phyloP scores from a whole-genome alignment of 2,113 vertebrate genomes.

The Manacus vitellinus region DNA sequence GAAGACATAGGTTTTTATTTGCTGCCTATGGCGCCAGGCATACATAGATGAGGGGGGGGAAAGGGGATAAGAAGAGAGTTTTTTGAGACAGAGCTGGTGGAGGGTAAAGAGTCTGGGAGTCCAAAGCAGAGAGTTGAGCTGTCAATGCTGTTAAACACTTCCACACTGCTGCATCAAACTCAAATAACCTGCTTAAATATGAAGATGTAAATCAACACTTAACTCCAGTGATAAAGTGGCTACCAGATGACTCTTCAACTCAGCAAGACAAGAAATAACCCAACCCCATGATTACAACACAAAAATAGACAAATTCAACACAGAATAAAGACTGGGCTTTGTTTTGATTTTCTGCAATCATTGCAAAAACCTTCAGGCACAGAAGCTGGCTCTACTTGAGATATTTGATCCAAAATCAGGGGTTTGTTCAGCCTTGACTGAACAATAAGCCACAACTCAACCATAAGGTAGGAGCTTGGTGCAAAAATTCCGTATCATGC shows the following conservation, averaged over 20 bases:
- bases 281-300: background rate
- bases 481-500: background rate
- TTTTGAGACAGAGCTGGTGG: background rate
- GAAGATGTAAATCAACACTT: background rate
- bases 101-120: background rate
- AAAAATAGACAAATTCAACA: background rate
- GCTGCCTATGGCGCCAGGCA: background rate
- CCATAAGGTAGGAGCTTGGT: background rate
- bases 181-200: background rate
- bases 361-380: background rate
- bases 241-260: background rate
- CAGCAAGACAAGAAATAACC: background rate
- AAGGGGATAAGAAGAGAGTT: background rate
- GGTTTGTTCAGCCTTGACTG: background rate
- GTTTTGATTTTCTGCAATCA: background rate
- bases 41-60: fast-evolving
- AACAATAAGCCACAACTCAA: background rate
- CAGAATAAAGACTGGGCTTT: background rate
- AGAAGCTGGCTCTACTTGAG: background rate
- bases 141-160: background rate
- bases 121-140: background rate
- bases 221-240: background rate
- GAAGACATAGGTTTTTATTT: background rate
- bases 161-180: background rate
- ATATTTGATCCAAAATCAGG: background rate